phyloP scores from a whole-genome alignment of 2,888 invertebrate genomes.

The Imbricaverruca yamaguchii region DNA sequence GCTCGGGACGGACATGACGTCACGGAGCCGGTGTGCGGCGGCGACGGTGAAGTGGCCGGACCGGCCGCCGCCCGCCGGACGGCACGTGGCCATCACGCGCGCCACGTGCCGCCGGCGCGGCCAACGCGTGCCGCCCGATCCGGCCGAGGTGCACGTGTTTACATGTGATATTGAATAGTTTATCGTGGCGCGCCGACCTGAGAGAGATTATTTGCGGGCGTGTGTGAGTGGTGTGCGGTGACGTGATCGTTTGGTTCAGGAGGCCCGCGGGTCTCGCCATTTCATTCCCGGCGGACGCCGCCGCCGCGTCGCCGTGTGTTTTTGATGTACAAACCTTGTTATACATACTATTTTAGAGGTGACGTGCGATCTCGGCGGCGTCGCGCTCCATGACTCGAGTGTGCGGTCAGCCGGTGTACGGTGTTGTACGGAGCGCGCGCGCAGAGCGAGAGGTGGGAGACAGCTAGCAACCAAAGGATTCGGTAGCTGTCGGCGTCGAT shows the following conservation, averaged over 20 bases:
- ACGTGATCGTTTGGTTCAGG: neutral
- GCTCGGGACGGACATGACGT: neutral
- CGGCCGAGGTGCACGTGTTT: neutral
- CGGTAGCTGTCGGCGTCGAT: neutral
- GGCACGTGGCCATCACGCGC: neutral
- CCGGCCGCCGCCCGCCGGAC: too few species aligned
- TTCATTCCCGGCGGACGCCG: neutral
- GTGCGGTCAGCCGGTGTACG: too few species aligned
- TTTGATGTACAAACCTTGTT: constrained; percentile 19
- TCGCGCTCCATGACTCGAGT: too few species aligned
- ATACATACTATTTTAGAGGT: constrained; percentile 11
- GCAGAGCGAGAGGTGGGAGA: neutral
- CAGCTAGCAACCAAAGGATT: constrained; percentile 11
- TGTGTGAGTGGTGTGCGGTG: neutral
- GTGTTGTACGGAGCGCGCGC: neutral
- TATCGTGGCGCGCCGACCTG: neutral
- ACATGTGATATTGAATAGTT: constrained; percentile 16
- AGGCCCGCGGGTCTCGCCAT: neutral
- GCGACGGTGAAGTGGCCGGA: neutral
- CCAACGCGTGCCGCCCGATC: neutral
- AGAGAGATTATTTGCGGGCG: neutral
- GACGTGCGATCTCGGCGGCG: neutral
- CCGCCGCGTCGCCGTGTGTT: neutral
- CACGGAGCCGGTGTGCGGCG: neutral
- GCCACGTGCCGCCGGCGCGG: neutral